These are phyloP conservation scores for Synanthedon tipuliformis DNA, from an alignment of 2,888 invertebrate genomes.

Conservation along the genomic window DNA sequence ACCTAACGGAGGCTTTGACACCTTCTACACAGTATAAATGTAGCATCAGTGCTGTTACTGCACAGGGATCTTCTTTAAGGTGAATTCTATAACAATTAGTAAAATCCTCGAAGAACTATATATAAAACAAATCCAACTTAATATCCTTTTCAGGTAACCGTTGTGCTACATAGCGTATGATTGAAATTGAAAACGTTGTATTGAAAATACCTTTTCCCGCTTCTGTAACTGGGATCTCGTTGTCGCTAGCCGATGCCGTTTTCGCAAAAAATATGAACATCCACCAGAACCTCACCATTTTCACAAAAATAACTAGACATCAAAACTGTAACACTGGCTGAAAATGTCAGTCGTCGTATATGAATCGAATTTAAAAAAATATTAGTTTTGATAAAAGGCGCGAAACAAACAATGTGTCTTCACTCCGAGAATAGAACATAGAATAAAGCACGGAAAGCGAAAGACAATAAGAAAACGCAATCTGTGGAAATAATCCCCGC, in stretches of 20 bases:
- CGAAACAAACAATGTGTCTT: constrained; percentile 34
- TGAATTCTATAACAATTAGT: too few species aligned
- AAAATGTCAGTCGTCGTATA: constrained; percentile 7
- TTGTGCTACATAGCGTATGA: too few species aligned
- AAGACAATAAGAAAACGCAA: constrained; percentile 52
- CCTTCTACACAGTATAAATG: too few species aligned
- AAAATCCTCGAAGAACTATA: too few species aligned
- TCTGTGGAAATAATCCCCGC: constrained; percentile 62
- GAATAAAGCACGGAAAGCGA: constrained; percentile 47
- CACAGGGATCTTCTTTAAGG: too few species aligned
- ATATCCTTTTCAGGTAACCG: too few species aligned
- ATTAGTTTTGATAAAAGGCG: constrained; percentile 30
- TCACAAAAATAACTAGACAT: constrained; percentile 47
- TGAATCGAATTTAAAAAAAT: constrained; percentile 12
- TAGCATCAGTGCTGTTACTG: too few species aligned
- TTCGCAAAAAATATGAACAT: constrained; percentile 61
- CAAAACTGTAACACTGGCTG: constrained; percentile 24
- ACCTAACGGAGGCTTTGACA: too few species aligned
- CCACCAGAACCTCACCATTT: constrained; percentile 66
- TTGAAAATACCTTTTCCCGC: constrained; percentile 44
- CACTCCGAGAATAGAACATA: constrained; percentile 42
- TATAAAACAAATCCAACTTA: too few species aligned
- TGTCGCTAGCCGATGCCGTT: constrained; percentile 58
- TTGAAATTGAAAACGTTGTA: neutral
- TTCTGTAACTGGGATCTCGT: constrained; percentile 40